These are phyloP conservation scores for Capitella teleta DNA, from an alignment of 1,140 invertebrate species.

Conservation along the genomic window DNA sequence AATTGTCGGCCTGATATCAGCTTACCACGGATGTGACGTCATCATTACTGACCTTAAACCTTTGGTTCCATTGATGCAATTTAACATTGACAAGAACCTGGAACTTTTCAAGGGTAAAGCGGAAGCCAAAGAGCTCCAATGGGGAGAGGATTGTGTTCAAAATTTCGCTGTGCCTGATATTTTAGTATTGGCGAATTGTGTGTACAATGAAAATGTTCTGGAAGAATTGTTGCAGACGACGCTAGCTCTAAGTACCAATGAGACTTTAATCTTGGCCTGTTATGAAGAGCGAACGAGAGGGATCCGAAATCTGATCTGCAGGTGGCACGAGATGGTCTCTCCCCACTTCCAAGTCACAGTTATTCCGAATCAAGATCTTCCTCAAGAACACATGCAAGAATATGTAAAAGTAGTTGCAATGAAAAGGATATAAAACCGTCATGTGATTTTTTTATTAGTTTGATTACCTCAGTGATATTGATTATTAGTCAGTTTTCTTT, in stretches of 20 bases:
- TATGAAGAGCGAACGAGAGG: conserved; percentile 7
- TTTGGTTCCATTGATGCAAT: conserved; percentile 6
- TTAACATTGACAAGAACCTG: conserved; percentile 1
- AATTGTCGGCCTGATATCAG: conserved; percentile 4
- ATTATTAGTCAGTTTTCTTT: too few species aligned
- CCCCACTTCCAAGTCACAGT: too few species aligned
- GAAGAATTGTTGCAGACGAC: conserved; percentile 3
- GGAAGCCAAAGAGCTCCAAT: not conserved
- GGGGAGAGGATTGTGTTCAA: conserved; percentile 2
- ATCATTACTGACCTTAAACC: conserved; percentile 8
- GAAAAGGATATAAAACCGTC: too few species aligned
- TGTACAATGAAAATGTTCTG: conserved; percentile 8
- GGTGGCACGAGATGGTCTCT: not conserved
- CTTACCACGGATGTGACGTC: conserved; percentile 6
- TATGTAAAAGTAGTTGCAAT: too few species aligned
- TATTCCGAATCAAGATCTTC: too few species aligned
- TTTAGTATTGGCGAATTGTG: conserved; percentile 8
- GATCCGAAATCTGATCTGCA: conserved; percentile 1
- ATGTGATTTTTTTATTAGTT: too few species aligned
- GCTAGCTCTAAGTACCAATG: not conserved
- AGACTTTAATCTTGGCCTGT: conserved; percentile 5
- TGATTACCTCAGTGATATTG: too few species aligned
- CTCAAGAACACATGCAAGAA: too few species aligned
- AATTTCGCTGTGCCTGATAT: not conserved
- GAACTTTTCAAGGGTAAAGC: not conserved